Percentiles rank a stretch among this genome's conserved stretches.
Evolutionary conservation across 2,113 vertebrate genomes (phyloP).

Genomic region (Sphyrna mokarran): DNA sequence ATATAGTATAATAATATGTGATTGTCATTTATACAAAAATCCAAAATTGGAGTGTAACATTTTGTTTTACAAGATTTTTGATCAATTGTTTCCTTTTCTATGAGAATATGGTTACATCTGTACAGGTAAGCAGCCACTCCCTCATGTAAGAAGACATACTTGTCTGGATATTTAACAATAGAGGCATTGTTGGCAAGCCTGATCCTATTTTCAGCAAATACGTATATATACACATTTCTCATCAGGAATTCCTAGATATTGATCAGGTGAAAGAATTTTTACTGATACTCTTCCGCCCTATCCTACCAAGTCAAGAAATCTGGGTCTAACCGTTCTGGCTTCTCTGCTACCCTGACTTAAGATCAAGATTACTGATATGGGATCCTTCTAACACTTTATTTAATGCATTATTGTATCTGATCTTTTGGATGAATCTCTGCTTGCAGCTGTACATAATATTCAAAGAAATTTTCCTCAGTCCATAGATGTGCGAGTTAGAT

Average conservation of each 20-base stretch:
- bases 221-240: neutral
- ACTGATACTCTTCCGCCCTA: neutral
- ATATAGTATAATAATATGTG: neutral
- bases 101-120: neutral
- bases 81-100: neutral
- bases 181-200: neutral
- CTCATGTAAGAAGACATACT: neutral
- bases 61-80: neutral
- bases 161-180: conserved; percentile 18
- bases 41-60: neutral
- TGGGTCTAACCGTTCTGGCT: neutral
- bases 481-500: too few relatives aligned
- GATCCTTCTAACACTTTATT: neutral
- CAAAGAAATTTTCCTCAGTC: neutral
- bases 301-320: neutral
- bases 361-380: neutral
- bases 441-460: neutral
- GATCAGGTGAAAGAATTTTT: conserved; percentile 2
- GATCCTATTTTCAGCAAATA: neutral
- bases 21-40: neutral
- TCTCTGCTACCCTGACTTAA: too few relatives aligned
- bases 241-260: neutral
- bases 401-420: neutral
- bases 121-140: neutral
- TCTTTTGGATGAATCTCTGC: neutral